A percentile compares a stretch with the other conserved stretches of the same genome.
Conservation (phyloP, 2,113 vertebrate species). For the Andinoacara biseriatus region DNA sequence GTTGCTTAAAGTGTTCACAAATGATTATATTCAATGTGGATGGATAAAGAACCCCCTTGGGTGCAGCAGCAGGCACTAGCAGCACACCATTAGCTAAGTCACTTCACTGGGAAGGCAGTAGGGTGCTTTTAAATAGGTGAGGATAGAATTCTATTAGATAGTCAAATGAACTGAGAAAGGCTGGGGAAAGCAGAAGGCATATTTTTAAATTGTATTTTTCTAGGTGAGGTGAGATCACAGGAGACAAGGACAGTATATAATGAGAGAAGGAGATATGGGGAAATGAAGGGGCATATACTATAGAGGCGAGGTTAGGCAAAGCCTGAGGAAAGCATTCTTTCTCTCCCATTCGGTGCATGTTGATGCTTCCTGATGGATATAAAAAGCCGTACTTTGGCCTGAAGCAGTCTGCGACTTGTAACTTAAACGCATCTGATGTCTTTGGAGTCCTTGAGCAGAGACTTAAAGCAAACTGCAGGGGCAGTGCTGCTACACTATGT, state of each 20-base stretch:
- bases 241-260: neutral
- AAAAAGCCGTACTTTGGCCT: constrained; percentile 6
- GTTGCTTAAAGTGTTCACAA: neutral
- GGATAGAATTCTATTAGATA: constrained; percentile 22
- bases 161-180: constrained; percentile 7
- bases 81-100: constrained; percentile 46
- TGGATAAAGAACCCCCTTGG: constrained; percentile 4
- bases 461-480: constrained; percentile 6
- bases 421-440: constrained; percentile 15
- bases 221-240: neutral
- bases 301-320: neutral
- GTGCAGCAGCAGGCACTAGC: constrained; percentile 14
- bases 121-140: neutral
- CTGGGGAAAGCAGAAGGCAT: neutral
- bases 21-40: constrained; percentile 25
- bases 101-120: constrained; percentile 32
- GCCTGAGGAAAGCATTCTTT: neutral
- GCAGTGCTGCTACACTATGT: neutral
- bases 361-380: constrained; percentile 24
- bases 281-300: neutral
- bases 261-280: neutral
- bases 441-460: constrained; percentile 15
- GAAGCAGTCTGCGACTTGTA: constrained; percentile 23
- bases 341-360: neutral
- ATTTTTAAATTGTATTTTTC: neutral